A percentile compares a stretch with the other conserved stretches of the same genome.
Evolutionary conservation across 2,888 invertebrate species (phyloP).

Genomic region (Exephanes ischioxanthus): DNA sequence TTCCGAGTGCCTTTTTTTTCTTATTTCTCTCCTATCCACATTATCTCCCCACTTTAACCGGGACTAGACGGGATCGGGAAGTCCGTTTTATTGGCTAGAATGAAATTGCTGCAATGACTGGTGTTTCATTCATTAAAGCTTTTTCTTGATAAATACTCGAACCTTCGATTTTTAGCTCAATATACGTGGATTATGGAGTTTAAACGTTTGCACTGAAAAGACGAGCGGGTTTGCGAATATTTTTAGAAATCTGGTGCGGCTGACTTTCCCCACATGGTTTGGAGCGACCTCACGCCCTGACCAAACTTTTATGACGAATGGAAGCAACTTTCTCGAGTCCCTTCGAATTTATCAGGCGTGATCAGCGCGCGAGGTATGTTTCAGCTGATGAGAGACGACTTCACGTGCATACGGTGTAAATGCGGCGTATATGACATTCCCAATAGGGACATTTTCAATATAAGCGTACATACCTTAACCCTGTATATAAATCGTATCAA

Average conservation of each 20-base stretch:
- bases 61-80: constrained; percentile 47
- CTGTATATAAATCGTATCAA: too few species aligned
- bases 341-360: neutral
- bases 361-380: neutral
- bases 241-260: neutral
- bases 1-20: constrained; percentile 41
- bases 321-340: constrained; percentile 2
- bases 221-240: neutral
- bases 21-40: constrained; percentile 35
- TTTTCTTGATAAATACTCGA: constrained; percentile 3
- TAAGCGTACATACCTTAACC: too few species aligned
- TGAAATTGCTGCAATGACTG: constrained; percentile 43
- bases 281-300: neutral
- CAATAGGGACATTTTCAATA: too few species aligned
- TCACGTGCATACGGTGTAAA: neutral
- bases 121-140: constrained; percentile 7
- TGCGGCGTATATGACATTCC: too few species aligned
- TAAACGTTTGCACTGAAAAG: neutral
- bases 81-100: constrained; percentile 45
- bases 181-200: neutral
- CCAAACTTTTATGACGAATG: neutral
- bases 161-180: neutral
- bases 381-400: neutral
- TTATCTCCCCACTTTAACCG: constrained; percentile 24
- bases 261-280: neutral